A percentile compares a stretch with the other conserved stretches of the same genome.
phyloP scores from a whole-genome alignment of 2,888 invertebrate genomes.

The Mylabris sibirica region DNA sequence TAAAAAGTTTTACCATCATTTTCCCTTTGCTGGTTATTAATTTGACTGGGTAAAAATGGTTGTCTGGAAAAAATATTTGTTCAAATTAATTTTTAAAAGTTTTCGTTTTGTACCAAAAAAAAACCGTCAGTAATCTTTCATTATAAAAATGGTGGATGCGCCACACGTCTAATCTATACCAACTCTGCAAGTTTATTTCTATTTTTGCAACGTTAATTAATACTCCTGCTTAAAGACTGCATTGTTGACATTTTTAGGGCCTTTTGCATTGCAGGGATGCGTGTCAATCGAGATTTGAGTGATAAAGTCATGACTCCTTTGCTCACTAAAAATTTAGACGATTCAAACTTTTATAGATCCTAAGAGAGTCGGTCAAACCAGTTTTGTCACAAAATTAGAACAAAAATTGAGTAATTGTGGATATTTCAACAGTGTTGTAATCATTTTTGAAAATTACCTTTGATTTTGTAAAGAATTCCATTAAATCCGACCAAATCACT shows the following conservation, averaged over 20 bases:
- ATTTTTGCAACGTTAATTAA: background rate
- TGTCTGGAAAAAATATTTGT: background rate
- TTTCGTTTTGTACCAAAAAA: background rate
- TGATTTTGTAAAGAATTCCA: too few relatives aligned
- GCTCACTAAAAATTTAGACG: too few relatives aligned
- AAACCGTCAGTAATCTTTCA: background rate
- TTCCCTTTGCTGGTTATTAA: background rate
- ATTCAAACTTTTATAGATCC: too few relatives aligned
- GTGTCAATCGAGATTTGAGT: too few relatives aligned
- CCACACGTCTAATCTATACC: background rate
- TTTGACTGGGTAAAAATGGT: background rate
- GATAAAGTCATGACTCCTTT: too few relatives aligned
- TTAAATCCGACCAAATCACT: too few relatives aligned
- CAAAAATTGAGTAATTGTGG: too few relatives aligned
- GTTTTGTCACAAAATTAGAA: too few relatives aligned
- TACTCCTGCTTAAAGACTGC: background rate
- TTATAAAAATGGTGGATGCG: constrained; percentile 2
- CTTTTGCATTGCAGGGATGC: too few relatives aligned
- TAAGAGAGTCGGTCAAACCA: too few relatives aligned
- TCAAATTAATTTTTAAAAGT: background rate
- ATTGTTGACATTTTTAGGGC: too few relatives aligned
- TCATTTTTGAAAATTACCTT: background rate
- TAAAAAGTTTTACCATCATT: constrained; percentile 2
- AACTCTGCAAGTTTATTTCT: background rate
- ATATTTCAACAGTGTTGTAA: too few relatives aligned